Evolutionary conservation across 2,888 invertebrate species (phyloP), one percentile per base, ranked within the genome.

Genomic region (Troides oblongomaculatus): DNA sequence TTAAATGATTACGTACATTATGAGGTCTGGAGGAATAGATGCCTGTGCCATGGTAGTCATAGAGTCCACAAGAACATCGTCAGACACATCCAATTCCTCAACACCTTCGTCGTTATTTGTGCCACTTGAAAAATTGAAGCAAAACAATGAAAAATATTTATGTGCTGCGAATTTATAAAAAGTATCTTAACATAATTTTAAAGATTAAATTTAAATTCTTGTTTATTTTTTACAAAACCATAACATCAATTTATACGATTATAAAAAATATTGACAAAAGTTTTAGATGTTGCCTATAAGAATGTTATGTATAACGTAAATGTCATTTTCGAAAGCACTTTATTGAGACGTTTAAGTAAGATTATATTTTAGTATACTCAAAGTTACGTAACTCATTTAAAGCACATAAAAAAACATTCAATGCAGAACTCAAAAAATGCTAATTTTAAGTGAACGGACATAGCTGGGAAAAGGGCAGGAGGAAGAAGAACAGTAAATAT

Each of bases 11-110:
- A 72, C 57, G 86, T 77, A 91, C 91, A 81, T 78, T 56, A 77
- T 81, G 60, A 90, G 77, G 71, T 87, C 87, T 0, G 89, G 87
- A 25, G 86, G 85, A 71, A 89, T 79, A 0, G 79, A 76, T 53
- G 80, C 80, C 36, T 84, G 82, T 17, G 87, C 77, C 83, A 90
- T 86, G 25, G 85, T 81, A 21, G 86, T 84, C 69, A 90, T 82
- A 0, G 90, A 88, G 71, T 90, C 90, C 50, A 87, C 86, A 58
- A 88, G 70, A n/a, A 82, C 78, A 67, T 85, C 83, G 30, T 79
- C 79, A 17, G 87, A 84, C 2, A 90, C 77, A 74, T 91, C 87
- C 30, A 91, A 81, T 2, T 89, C 80, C 69, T 89, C 82, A 21
- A 90, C 77, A 39, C 82, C 84, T 18, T 84, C 86, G 66, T 90